Evolutionary conservation across 2,888 invertebrate species (phyloP), one percentile per base, ranked within the genome.

Genomic region (Orthosia incerta): DNA sequence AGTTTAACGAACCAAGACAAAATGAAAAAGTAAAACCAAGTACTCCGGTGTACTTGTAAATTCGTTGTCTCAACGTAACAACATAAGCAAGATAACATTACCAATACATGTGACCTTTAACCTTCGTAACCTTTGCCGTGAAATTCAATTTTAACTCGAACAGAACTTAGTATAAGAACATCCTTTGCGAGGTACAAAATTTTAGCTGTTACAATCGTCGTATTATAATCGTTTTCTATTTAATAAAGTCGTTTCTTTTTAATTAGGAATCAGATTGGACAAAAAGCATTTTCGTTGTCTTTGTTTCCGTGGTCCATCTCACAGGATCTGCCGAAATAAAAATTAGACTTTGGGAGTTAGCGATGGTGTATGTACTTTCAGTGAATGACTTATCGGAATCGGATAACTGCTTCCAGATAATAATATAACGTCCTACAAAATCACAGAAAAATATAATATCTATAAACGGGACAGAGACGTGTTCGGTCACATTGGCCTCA

Each of bases 71-170:
- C n/a, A 48, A 57, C 16, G 60, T 68, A 57, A 77, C 66, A 56
- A 71, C 45, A 51, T 67, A 63, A 77, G 66, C 50, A 48, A 66
- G 63, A 71, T 70, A 67, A n/a, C 71, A 63, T 79, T 67, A 77
- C 59, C 48, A 39, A 63, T 67, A 69, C 61, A 74, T 46, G 82
- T 62, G 12, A 74, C 71, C 80, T 82, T 74, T 74, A 11, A 82
- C 79, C 57, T 82, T 78, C 68, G 4, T 74, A 11, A 82, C 79
- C 57, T 82, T 78, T 71, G 4, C 9, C 7, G 61, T 71, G 26
- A 69, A 83, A 83, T 79, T 71, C 68, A 81, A 83, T 81, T 80
- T 80, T 72, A 20, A 62, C 57, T 45, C 18, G 31, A 60, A 64
- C 70, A 57, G 20, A 60, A 60, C 39, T n/a, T 20, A 15, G 23